Base-by-base conservation (phyloP, 1,140 invertebrate species). In the Pseudomyrmex concolor region DNA sequence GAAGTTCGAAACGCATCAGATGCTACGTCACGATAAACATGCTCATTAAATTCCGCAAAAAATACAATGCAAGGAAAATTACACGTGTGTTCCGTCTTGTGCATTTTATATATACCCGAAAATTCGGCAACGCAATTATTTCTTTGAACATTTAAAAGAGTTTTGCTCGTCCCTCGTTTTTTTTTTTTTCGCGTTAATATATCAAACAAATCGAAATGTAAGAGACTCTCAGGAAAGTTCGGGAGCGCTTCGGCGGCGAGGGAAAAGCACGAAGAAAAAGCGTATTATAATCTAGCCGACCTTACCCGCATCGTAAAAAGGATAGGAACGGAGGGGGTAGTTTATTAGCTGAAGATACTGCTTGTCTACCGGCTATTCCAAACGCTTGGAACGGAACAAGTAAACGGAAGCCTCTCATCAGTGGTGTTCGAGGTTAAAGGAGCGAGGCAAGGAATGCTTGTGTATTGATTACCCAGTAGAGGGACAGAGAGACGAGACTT, bases 381-480 rank as follows among this genome's bases (percentile, higher is more conserved):
- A 73, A 84, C 72, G 63, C 57, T 19, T 62, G 54, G 17, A 71
- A 55, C 74, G 63, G 60, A 86, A 68, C 81, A 73, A 84, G 85
- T 86, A 87, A 88, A 55, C 34, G 63, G 43, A 60, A 67, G 83
- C 73, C 74, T 76, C 73, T 64, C 85, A 55, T 12, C 45, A 50
- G 51, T 34, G 62, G 73, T 34, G 34, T 62, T 81, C 64, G 45
- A 45, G 72, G 57, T 80, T 64, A 84, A 83, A 89, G 25, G 25
- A 25, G 92, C 87, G 85, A 83, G 86, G 76, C 68, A 60, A 71
- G 89, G 86, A 57, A 85, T 80, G 86, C 73, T 90, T 88, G 88
- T 92, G 92, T 93, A 93, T 93, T 92, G 92, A 93, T 93, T 93
- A 93, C 88, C 90, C 88, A 66, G 64, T 63, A 63, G 90, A 86